A percentile compares a stretch with the other conserved stretches of the same genome.
These are phyloP conservation scores for Bos javanicus DNA, from an alignment of 2,113 vertebrate genomes.

Conservation along the genomic window DNA sequence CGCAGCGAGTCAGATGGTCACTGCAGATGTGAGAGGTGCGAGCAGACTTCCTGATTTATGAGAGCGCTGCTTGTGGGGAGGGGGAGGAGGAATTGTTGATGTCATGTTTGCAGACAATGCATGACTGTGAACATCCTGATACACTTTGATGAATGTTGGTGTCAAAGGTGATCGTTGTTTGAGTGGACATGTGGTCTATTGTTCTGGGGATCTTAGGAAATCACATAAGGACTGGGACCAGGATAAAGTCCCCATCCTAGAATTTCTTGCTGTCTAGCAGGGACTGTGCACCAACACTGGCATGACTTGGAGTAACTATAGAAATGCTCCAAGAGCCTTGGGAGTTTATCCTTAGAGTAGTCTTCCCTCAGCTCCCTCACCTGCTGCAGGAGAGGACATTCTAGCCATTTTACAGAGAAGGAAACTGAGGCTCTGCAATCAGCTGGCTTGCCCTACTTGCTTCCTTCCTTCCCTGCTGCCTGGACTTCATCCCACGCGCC, in stretches of 20 bases:
- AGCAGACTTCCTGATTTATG: neutral
- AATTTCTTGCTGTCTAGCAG: too few species aligned
- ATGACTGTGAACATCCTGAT: neutral
- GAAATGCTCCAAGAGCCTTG: neutral
- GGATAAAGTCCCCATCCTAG: neutral
- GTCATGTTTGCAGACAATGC: neutral
- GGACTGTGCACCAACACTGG: rapidly evolving
- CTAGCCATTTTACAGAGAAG: neutral
- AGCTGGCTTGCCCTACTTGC: too few species aligned
- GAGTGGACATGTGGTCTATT: too few species aligned
- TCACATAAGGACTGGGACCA: neutral
- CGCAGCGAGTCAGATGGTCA: neutral
- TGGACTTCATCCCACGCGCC: rapidly evolving
- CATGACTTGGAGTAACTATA: rapidly evolving
- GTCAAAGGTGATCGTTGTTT: neutral
- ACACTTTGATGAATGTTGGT: neutral
- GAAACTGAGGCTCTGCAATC: neutral
- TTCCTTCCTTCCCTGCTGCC: rapidly evolving
- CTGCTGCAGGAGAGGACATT: neutral
- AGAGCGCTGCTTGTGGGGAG: rapidly evolving
- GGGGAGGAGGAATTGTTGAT: neutral
- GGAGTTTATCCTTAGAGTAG: neutral
- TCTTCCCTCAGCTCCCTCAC: neutral
- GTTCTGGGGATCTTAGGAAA: neutral
- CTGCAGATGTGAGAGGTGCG: neutral